These are phyloP conservation scores for Sebastolobus altivelis DNA, from an alignment of 2,797 vertebrate genomes.

Conservation along the genomic window DNA sequence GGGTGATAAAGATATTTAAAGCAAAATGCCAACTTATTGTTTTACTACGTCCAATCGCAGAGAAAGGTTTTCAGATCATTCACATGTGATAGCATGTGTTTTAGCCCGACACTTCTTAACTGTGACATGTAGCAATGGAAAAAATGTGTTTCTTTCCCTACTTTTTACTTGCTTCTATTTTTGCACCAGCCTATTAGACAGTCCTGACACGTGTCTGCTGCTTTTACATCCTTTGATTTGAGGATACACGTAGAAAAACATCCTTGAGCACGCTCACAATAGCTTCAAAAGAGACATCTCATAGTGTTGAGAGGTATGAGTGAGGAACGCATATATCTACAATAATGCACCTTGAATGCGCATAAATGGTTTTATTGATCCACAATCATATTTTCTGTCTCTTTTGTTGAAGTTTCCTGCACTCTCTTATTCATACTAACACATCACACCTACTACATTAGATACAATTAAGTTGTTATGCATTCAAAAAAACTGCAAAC, in stretches of 20 bases:
- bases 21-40: too few relatives aligned
- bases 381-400: not conserved
- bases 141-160: not conserved
- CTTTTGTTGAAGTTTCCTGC: not conserved
- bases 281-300: conserved; percentile 7
- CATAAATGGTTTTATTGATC: not conserved
- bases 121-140: not conserved
- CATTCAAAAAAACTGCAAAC: not conserved
- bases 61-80: conserved; percentile 7
- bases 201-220: conserved; percentile 3
- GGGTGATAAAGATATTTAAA: not conserved
- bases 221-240: conserved; percentile 30
- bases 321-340: not conserved
- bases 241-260: conserved; percentile 9
- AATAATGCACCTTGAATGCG: conserved; percentile 4
- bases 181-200: conserved; percentile 8
- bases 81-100: not conserved
- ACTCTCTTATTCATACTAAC: not conserved
- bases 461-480: not conserved
- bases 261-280: conserved; percentile 2
- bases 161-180: conserved; percentile 32
- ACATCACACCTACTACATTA: not conserved
- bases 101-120: not conserved
- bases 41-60: not conserved
- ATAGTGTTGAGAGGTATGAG: not conserved